Evolutionary conservation across 2,888 invertebrate species (phyloP).

Genomic region (Ypsolopha scabrella): DNA sequence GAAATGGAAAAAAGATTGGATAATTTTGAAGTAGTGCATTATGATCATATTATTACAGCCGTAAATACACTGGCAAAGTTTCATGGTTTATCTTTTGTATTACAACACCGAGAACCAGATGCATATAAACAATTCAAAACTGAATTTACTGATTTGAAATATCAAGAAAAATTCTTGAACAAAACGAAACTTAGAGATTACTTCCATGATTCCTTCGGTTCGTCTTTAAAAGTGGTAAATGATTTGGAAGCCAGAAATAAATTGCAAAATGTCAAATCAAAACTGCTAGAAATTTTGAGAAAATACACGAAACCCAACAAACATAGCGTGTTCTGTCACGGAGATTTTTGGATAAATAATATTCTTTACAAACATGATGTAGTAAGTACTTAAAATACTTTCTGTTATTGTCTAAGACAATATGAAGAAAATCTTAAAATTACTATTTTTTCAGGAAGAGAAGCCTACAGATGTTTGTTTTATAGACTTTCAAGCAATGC

Average conservation of each 20-base stretch:
- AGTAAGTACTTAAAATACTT: not conserved
- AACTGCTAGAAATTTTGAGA: slow-evolving; percentile 34
- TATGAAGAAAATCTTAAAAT: no score
- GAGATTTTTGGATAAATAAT: slow-evolving; percentile 55
- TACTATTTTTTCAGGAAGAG: slow-evolving; percentile 27
- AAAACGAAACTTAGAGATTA: slow-evolving; percentile 43
- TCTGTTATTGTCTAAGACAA: not conserved
- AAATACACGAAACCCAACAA: slow-evolving; percentile 28
- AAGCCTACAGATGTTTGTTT: slow-evolving; percentile 33
- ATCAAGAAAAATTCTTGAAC: slow-evolving; percentile 37
- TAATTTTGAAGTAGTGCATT: slow-evolving; percentile 29
- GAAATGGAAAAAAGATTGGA: slow-evolving; percentile 27
- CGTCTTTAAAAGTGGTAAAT: slow-evolving; percentile 31
- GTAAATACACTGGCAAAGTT: slow-evolving; percentile 46
- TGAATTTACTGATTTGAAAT: slow-evolving; percentile 40
- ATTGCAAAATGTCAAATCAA: slow-evolving; percentile 24
- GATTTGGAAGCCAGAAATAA: slow-evolving; percentile 29
- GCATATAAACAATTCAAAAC: slow-evolving; percentile 21
- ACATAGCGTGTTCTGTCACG: slow-evolving; percentile 47
- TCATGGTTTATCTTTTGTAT: slow-evolving; percentile 43
- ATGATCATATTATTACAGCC: slow-evolving; percentile 26
- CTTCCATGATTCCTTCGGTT: slow-evolving; percentile 42
- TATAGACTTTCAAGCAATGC: slow-evolving; percentile 50
- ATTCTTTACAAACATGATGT: slow-evolving; percentile 32
- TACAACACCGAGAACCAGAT: slow-evolving; percentile 23